These are phyloP conservation scores for Cyphomyrus plagiostoma DNA, from an alignment of 2,113 vertebrate species.

Conservation along the genomic window DNA sequence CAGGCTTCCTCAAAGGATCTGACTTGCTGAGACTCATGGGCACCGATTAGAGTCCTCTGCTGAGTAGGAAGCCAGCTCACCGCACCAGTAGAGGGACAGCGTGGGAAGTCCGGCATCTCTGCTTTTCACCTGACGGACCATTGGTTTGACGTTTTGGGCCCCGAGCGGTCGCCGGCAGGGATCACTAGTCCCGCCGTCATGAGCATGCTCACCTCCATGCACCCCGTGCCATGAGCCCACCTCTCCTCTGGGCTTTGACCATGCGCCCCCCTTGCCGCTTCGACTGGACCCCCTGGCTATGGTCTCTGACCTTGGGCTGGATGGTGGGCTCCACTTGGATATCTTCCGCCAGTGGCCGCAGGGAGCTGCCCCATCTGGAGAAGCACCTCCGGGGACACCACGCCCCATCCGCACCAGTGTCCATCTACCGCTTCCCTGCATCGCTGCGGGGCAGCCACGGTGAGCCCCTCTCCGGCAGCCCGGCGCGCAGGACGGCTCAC, in stretches of 20 bases:
- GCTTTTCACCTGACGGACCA: not conserved
- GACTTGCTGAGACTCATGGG: not conserved
- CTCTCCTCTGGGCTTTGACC: constrained; percentile 61
- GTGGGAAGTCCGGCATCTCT: not conserved
- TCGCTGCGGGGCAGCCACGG: constrained; percentile 81
- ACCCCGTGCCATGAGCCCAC: constrained; percentile 54
- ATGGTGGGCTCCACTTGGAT: constrained; percentile 71
- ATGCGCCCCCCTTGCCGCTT: constrained; percentile 65
- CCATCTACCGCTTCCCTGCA: constrained; percentile 81
- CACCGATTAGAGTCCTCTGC: constrained; percentile 5
- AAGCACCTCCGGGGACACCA: constrained; percentile 70
- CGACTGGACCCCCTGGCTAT: constrained; percentile 66
- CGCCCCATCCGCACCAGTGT: constrained; percentile 73
- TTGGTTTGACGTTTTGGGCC: not conserved
- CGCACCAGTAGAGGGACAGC: constrained; percentile 3
- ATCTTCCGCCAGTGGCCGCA: constrained; percentile 42
- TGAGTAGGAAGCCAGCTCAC: constrained; percentile 22
- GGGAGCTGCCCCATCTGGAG: constrained; percentile 57
- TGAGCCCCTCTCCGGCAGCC: constrained; percentile 55
- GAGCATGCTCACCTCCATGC: constrained; percentile 38
- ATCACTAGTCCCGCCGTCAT: constrained; percentile 59
- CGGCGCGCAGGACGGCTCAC: not conserved
- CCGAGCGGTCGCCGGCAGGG: not conserved
- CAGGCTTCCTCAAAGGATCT: not conserved
- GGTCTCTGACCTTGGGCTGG: constrained; percentile 79